Conservation (phyloP, 2,797 vertebrate genomes). For the Lagocephalus sceleratus region DNA sequence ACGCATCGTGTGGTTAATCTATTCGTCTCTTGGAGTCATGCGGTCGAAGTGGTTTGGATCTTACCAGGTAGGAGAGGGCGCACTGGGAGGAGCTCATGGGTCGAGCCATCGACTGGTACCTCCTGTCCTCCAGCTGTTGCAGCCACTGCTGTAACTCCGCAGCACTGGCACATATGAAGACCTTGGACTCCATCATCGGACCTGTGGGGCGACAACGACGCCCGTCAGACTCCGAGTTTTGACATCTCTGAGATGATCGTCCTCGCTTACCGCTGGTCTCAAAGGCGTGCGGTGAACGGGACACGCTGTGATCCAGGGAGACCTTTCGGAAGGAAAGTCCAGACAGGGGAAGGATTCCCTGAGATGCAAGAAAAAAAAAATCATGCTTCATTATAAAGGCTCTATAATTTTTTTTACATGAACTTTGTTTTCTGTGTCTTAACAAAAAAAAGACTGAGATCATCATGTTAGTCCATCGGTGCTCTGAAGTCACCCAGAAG, state of each 20-base stretch:
- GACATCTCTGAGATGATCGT: background rate
- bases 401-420: too few relatives aligned
- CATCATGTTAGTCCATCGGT: too few relatives aligned
- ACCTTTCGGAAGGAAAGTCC: constrained; percentile 69
- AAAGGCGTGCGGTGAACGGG: constrained; percentile 65
- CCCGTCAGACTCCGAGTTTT: constrained; percentile 2
- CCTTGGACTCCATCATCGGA: constrained; percentile 77
- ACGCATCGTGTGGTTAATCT: constrained; percentile 1
- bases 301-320: constrained; percentile 38
- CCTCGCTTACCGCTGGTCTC: constrained; percentile 78
- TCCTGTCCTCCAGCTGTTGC: constrained; percentile 71
- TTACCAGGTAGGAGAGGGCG: constrained; percentile 75
- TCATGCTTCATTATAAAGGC: background rate
- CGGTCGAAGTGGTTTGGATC: background rate
- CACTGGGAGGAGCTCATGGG: constrained; percentile 69
- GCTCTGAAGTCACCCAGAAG: too few relatives aligned
- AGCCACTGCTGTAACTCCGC: constrained; percentile 73
- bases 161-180: constrained; percentile 71
- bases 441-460: too few relatives aligned
- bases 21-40: background rate
- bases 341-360: constrained; percentile 84
- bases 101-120: constrained; percentile 61
- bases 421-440: too few relatives aligned
- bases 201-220: constrained; percentile 58
- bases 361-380: constrained; percentile 4